Evolutionary conservation across 1,140 invertebrate genomes (phyloP).

Genomic region (Tenebrio molitor): DNA sequence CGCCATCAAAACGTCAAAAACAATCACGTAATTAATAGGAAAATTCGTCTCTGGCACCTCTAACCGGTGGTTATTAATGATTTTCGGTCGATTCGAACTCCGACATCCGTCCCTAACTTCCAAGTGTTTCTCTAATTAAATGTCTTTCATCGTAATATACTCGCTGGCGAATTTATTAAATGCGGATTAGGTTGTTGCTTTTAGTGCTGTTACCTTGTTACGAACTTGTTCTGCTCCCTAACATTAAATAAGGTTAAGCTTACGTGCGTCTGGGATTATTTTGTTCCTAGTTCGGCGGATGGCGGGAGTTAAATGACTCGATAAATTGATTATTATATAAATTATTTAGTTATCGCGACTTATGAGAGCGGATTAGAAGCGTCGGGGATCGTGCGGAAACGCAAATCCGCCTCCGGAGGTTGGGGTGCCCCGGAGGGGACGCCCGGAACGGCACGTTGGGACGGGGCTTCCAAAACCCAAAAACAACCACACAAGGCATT

Average conservation of each 20-base stretch:
- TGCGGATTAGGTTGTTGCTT: constrained; percentile 32
- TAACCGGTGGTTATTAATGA: constrained; percentile 42
- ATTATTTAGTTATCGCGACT: constrained; percentile 12
- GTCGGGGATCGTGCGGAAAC: not conserved
- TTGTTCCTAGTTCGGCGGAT: not conserved
- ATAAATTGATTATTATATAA: constrained; percentile 39
- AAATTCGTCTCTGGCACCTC: constrained; percentile 11
- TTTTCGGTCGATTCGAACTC: constrained; percentile 37
- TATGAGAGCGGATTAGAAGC: not conserved
- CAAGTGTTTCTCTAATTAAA: constrained; percentile 38
- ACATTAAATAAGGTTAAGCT: constrained; percentile 31
- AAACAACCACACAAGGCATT: too few species aligned
- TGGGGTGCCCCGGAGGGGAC: too few species aligned
- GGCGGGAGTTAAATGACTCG: constrained; percentile 20
- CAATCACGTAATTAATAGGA: constrained; percentile 36
- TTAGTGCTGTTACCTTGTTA: constrained; percentile 31
- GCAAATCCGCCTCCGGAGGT: too few species aligned
- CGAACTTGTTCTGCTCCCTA: constrained; percentile 1
- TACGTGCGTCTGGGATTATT: constrained; percentile 33
- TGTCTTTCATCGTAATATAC: constrained; percentile 36
- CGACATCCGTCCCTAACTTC: constrained; percentile 1
- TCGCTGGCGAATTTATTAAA: constrained; percentile 31
- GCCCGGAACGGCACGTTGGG: too few species aligned
- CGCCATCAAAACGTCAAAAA: constrained; percentile 41
- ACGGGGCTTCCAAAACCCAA: too few species aligned